phyloP scores from a whole-genome alignment of 2,888 invertebrate genomes.

The Podabrus alpinus region DNA sequence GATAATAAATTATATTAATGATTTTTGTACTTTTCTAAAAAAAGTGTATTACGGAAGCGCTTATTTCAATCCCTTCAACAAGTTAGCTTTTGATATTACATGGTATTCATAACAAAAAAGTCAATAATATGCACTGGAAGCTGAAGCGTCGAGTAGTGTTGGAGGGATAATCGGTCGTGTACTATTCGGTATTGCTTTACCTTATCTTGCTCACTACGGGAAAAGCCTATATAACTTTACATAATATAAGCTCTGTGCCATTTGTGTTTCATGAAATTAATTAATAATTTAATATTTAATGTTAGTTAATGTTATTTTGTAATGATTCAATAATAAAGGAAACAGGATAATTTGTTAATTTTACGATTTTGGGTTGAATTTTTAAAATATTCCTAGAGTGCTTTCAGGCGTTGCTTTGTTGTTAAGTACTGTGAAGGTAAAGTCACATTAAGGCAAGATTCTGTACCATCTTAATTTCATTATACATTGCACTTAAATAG shows the following conservation, averaged over 20 bases:
- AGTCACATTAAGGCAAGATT: not conserved
- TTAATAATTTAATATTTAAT: not conserved
- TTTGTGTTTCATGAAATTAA: not conserved
- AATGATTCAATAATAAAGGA: not conserved
- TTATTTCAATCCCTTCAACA: not conserved
- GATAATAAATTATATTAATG: not conserved
- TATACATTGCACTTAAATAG: conserved; percentile 17
- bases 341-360: not conserved
- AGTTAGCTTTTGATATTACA: not conserved
- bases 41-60: not conserved
- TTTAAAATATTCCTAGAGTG: not conserved
- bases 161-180: not conserved
- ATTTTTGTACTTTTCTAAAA: not conserved
- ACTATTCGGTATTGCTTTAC: not conserved
- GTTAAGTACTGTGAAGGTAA: not conserved
- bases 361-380: not conserved
- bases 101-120: not conserved
- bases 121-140: not conserved
- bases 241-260: not conserved
- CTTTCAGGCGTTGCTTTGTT: not conserved
- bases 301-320: not conserved
- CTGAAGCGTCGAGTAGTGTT: not conserved
- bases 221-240: not conserved
- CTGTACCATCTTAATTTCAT: not conserved
- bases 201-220: not conserved